These are phyloP conservation scores for Seladonia tumulorum DNA, from an alignment of 2,888 invertebrate genomes.

Conservation along the genomic window DNA sequence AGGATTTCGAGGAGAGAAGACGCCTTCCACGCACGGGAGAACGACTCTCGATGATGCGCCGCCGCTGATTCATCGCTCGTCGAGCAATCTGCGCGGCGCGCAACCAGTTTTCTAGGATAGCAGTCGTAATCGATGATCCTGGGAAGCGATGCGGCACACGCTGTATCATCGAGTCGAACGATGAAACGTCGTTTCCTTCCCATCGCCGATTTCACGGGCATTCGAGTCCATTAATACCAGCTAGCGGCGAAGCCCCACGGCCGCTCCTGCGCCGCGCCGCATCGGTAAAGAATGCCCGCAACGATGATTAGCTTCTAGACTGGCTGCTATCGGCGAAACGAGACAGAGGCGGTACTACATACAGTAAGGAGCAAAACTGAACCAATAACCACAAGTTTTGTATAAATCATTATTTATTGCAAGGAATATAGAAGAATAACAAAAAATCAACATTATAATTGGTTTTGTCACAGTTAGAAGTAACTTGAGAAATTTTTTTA, in stretches of 20 bases:
- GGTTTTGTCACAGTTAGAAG: too few relatives aligned
- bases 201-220: constrained; percentile 51
- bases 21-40: not conserved
- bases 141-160: constrained; percentile 47
- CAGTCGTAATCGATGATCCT: constrained; percentile 61
- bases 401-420: too few relatives aligned
- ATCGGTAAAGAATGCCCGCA: constrained; percentile 9
- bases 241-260: not conserved
- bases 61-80: constrained; percentile 61
- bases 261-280: not conserved
- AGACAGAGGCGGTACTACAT: not conserved
- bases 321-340: too few relatives aligned
- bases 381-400: too few relatives aligned
- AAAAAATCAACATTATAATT: too few relatives aligned
- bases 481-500: too few relatives aligned
- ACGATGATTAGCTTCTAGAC: constrained; percentile 27
- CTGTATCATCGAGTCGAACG: constrained; percentile 43
- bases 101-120: constrained; percentile 69
- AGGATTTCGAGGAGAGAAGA: constrained; percentile 1
- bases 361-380: too few relatives aligned
- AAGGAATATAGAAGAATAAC: too few relatives aligned
- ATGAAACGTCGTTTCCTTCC: constrained; percentile 48
- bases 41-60: constrained; percentile 43
- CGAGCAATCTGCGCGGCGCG: constrained; percentile 27
- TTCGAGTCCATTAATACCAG: constrained; percentile 50